Percentiles rank a stretch among this genome's conserved stretches.
phyloP scores from a whole-genome alignment of 2,888 invertebrate species.

The Xanthia icteritia region DNA sequence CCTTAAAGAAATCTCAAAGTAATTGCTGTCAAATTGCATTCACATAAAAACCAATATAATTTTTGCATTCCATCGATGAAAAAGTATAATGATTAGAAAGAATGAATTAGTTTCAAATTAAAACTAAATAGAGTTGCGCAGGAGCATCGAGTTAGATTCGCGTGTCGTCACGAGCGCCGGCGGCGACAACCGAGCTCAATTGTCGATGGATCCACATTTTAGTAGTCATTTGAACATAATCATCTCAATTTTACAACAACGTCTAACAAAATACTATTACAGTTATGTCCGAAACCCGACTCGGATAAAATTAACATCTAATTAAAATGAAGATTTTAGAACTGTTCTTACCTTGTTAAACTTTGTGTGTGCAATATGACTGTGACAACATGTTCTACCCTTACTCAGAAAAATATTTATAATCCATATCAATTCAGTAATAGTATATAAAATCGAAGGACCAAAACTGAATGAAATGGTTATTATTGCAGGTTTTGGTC shows the following conservation, averaged over 20 bases:
- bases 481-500: not conserved
- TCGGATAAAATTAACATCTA: constrained; percentile 47
- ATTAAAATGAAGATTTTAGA: constrained; percentile 20
- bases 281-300: constrained; percentile 47
- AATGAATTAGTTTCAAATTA: constrained; percentile 73
- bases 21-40: constrained; percentile 40
- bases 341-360: not conserved
- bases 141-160: constrained; percentile 77
- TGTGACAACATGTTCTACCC: not conserved
- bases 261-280: constrained; percentile 49
- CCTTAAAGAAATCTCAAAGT: constrained; percentile 10
- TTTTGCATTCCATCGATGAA: constrained; percentile 63
- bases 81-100: constrained; percentile 60
- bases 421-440: not conserved
- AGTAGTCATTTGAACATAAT: constrained; percentile 66
- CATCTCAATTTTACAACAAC: constrained; percentile 55
- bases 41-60: constrained; percentile 56
- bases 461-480: not conserved
- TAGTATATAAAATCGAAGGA: not conserved
- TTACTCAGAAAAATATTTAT: not conserved
- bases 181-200: constrained; percentile 63
- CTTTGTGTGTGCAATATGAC: constrained; percentile 3
- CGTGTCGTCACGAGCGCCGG: constrained; percentile 83
- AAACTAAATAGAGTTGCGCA: constrained; percentile 76
- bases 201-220: constrained; percentile 62